phyloP scores from a whole-genome alignment of 2,113 vertebrate species.

The Nerophis lumbriciformis region DNA sequence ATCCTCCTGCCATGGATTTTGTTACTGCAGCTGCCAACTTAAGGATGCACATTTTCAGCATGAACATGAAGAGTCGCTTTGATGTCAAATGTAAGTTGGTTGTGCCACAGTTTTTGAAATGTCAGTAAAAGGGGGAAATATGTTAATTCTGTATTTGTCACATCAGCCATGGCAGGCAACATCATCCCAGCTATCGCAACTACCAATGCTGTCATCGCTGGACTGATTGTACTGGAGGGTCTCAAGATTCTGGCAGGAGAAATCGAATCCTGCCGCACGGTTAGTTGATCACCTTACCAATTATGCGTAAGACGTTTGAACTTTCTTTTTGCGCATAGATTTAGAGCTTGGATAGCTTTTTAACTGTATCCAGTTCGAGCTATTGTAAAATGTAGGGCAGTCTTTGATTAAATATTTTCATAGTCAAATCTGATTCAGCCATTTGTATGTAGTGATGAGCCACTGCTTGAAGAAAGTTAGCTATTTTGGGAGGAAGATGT shows the following conservation, averaged over 20 bases:
- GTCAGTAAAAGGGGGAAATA: accelerated
- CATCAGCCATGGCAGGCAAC: conserved; percentile 96
- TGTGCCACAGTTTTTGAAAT: neutral
- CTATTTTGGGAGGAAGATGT: no score
- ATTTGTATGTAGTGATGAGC: no score
- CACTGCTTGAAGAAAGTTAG: no score
- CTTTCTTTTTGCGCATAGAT: no score
- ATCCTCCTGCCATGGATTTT: conserved; percentile 94
- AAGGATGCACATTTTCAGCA: conserved; percentile 97
- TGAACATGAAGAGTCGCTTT: conserved; percentile 97
- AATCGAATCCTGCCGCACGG: conserved; percentile 89
- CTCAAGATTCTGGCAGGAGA: conserved; percentile 92
- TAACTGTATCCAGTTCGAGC: no score
- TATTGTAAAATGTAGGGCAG: no score
- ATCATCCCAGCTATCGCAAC: conserved; percentile 98
- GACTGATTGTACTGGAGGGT: conserved; percentile 90
- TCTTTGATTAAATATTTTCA: no score
- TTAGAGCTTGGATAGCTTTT: no score
- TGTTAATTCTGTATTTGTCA: conserved; percentile 3
- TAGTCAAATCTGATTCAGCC: no score
- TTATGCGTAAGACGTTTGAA: no score
- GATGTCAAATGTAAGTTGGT: conserved; percentile 91
- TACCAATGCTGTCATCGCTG: conserved; percentile 96
- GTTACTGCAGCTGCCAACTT: conserved; percentile 93
- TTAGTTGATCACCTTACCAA: conserved; percentile 58